Percentiles rank a stretch among this genome's conserved stretches.
Evolutionary conservation across 2,797 vertebrate genomes (phyloP).

Genomic region (Xiphorhynchus erythropygius): DNA sequence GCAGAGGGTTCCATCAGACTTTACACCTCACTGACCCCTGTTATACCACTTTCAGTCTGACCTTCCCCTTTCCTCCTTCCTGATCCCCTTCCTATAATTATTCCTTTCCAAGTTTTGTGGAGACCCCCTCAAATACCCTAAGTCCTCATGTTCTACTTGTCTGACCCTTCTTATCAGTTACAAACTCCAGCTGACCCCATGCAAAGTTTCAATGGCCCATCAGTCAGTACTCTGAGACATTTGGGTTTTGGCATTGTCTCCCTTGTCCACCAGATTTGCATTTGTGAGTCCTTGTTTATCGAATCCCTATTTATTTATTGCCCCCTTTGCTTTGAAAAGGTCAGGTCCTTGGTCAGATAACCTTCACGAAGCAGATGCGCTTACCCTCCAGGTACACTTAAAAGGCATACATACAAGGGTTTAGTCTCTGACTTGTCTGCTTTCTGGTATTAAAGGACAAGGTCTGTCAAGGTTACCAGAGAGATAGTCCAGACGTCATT

Average conservation of each 20-base stretch:
- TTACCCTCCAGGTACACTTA: not conserved
- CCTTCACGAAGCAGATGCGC: not conserved
- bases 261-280: not conserved
- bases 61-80: not conserved
- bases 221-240: not conserved
- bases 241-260: not conserved
- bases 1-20: accelerated
- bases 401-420: not conserved
- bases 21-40: accelerated
- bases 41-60: not conserved
- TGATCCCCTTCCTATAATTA: not conserved
- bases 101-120: not conserved
- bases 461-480: not conserved
- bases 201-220: not conserved
- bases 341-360: not conserved
- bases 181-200: not conserved
- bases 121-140: not conserved
- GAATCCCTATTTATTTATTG: not conserved
- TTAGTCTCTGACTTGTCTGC: not conserved
- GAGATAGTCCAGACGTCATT: not conserved
- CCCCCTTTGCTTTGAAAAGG: not conserved
- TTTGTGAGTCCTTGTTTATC: not conserved
- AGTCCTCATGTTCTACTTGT: not conserved
- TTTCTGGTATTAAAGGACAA: not conserved
- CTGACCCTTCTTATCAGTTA: not conserved